Evolutionary conservation across 2,888 invertebrate species (phyloP), one percentile per base, ranked within the genome.

Genomic region (Drosophila kanekoi): DNA sequence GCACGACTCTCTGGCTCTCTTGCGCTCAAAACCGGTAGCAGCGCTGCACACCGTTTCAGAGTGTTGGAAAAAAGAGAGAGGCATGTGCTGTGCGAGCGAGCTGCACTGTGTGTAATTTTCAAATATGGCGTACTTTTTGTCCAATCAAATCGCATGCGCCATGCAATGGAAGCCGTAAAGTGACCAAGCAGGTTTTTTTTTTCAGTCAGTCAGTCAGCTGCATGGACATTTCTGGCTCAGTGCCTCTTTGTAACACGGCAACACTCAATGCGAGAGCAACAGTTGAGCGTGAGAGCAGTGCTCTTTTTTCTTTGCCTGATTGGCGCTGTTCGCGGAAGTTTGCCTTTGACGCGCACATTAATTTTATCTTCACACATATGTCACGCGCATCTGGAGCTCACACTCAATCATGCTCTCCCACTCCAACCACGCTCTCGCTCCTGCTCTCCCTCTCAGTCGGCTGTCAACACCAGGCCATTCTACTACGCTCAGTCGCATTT

Each of bases 61-160:
- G 53, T 28, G 64, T 68, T 53, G 9, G 88, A 38, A 23, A 58
- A 75, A 78, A 52, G 16, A 81, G 72, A 43, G 41, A 3, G 57
- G 81, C 64, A 35, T 51, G 61, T 16, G 72, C n/a, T 47, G 79
- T 62, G 70, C 52, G 86, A 89, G 81, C 80, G 81, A 80, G 73
- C 60, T 63, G 77, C 77, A 72, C 65, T 84, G 79, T 60, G 84
- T 71, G 73, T 74, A 83, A 90, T 90, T 90, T 91, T 92, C 90
- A 92, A 91, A 92, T 90, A 92, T 92, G 92, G 92, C 92, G 92
- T 89, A 91, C 80, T 88, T 89, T 87, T 83, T 81, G 81, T 68
- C 92, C 92, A 92, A 92, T 92, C 91, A 90, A 70, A 90, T 90
- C 89, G 89, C 92, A 92, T 92, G 92, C 92, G 92, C 92, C 77